Base-by-base conservation (phyloP, 2,797 vertebrate species). In the Manis pentadactyla region DNA sequence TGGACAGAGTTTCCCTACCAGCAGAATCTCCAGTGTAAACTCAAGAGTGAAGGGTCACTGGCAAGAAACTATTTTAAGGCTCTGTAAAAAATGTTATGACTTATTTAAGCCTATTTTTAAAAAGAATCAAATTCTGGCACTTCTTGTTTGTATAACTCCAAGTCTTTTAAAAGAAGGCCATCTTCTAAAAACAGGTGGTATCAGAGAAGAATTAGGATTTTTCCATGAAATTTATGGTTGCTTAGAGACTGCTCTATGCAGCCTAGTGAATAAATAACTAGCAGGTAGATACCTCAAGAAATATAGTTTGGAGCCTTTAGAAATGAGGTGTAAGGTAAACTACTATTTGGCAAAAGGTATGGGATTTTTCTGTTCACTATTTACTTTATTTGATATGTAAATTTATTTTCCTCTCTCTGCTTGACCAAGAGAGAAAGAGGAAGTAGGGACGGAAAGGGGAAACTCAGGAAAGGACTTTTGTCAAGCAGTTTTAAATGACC, bases 51-150 rank as follows among this genome's bases (percentile, higher is more conserved):
- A 88, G 37, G 51, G 55, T 21, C 37, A 31, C 13, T 42, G 75
- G 42, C 71, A 81, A 90, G 68, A 87, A 81, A 89, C 1, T 9
- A 53, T 21, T 53, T 42, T 29, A 46, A 1, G 61, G 2, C 2
- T 42, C 49, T 46, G 31, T 51, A 63, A 86, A 93, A 90, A 66
- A 51, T 15, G 2, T 53, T 57, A 79, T 2, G 10, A 15, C 19
- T 37, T 49, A 66, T 64, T 97, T 84, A 82, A 53, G 73, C 64
- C 95, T 86, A 81, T 93, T 95, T 96, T 93, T 25, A 55, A 93
- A 96, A 84, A 68, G 66, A 42, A 79, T 19, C 73, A 95, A 73
- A 68, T 91, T 74, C 78, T 91, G 71, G 10, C 8, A 68, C 37
- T 86, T 87, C 61, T 87, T 77, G 23, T 23, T 95, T 81, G 19